phyloP scores from a whole-genome alignment of 2,888 invertebrate genomes.

The Malacosoma neustria region DNA sequence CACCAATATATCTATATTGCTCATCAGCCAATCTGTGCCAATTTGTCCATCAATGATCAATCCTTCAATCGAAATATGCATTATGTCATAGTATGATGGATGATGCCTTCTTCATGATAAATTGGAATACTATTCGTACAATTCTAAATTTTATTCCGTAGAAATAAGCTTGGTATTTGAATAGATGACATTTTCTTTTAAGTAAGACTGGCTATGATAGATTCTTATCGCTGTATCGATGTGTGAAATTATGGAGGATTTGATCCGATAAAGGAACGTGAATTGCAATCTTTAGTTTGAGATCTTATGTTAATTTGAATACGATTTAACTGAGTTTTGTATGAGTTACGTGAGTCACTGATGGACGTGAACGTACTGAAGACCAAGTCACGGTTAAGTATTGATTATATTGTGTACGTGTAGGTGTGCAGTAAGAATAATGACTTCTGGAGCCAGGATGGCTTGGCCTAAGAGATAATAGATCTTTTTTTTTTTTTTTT shows the following conservation, averaged over 20 bases:
- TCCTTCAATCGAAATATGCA: not conserved
- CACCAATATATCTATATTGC: not conserved
- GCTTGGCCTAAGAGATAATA: no score
- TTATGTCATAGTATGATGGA: not conserved
- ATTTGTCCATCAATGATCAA: constrained; percentile 5
- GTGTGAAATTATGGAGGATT: not conserved
- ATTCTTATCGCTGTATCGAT: not conserved
- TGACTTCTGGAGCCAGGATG: no score
- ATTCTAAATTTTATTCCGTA: not conserved
- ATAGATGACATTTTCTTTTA: not conserved
- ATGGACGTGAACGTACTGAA: no score
- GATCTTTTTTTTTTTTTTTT: no score
- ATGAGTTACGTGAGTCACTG: no score
- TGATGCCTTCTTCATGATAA: not conserved
- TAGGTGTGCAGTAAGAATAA: no score
- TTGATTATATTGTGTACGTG: no score
- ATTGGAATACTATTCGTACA: not conserved
- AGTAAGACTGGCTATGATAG: not conserved
- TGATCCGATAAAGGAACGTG: not conserved
- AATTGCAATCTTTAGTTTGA: not conserved
- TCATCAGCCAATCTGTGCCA: constrained; percentile 14
- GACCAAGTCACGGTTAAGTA: no score
- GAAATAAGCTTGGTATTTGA: not conserved
- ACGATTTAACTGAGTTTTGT: no score
- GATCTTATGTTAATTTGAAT: no score